These are phyloP conservation scores for Oenanthe oenanthe DNA, from an alignment of 2,113 vertebrate species.

Conservation along the genomic window DNA sequence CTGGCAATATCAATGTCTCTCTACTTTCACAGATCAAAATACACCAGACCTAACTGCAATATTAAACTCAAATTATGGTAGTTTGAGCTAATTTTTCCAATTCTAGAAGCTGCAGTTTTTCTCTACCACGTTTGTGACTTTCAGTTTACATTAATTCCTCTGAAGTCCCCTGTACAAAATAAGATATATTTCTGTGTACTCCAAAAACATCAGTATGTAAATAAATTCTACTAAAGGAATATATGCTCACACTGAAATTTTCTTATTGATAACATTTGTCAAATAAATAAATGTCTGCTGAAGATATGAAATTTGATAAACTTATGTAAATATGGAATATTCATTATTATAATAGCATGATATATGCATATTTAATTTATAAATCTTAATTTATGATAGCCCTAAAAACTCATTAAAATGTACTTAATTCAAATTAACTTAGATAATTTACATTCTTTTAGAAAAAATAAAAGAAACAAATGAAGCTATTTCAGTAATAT, in stretches of 20 bases:
- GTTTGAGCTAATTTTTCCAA: not conserved
- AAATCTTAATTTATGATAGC: not conserved
- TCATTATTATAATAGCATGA: not conserved
- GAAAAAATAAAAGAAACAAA: not conserved
- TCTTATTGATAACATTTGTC: not conserved
- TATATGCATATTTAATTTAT: not conserved
- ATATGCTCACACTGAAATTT: not conserved
- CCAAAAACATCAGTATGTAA: not conserved
- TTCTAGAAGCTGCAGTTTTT: not conserved
- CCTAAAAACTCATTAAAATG: not conserved
- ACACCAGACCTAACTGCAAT: not conserved
- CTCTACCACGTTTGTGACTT: not conserved
- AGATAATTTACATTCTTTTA: not conserved
- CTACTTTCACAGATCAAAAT: not conserved
- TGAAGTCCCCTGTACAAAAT: not conserved
- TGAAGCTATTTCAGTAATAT: not conserved
- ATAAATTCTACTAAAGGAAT: not conserved
- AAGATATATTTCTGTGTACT: not conserved
- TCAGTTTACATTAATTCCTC: not conserved
- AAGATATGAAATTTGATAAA: not conserved
- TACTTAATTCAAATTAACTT: not conserved
- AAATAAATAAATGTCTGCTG: not conserved
- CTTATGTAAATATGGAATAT: not conserved
- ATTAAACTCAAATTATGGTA: not conserved
- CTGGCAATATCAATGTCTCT: rapidly evolving